Conservation (phyloP, 2,888 invertebrate species). For the Venusia cambrica region DNA sequence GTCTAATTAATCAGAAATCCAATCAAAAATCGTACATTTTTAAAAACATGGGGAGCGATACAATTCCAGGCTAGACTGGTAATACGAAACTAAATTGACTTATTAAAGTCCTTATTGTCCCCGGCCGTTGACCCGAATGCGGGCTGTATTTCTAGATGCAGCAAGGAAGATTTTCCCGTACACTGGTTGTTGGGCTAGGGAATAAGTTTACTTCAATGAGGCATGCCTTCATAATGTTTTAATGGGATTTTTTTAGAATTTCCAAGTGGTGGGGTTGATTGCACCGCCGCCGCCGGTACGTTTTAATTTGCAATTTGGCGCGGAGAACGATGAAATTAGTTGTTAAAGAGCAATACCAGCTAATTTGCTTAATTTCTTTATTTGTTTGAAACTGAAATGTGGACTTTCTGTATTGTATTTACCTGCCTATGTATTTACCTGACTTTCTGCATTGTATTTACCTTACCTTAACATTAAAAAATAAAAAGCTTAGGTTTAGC, state of each 20-base stretch:
- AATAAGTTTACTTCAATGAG: conserved; percentile 19
- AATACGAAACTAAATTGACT: conserved; percentile 49
- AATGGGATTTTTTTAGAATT: conserved; percentile 41
- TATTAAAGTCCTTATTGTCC: conserved; percentile 38
- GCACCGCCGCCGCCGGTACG: conserved; percentile 30
- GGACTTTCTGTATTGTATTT: conserved; percentile 1
- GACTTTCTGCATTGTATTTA: too few relatives aligned
- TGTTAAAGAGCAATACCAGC: conserved; percentile 18
- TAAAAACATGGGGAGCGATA: conserved; percentile 44
- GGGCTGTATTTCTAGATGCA: background rate
- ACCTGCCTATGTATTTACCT: too few relatives aligned
- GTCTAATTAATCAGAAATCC: conserved; percentile 53
- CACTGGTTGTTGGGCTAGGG: background rate
- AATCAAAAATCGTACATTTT: conserved; percentile 57
- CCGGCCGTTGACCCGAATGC: conserved; percentile 2
- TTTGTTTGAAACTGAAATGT: conserved; percentile 11
- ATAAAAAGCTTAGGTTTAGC: too few relatives aligned
- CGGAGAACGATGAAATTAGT: conserved; percentile 24
- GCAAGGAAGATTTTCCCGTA: conserved; percentile 12
- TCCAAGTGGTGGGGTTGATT: conserved; percentile 34
- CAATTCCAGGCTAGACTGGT: conserved; percentile 34
- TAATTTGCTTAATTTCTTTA: conserved; percentile 17
- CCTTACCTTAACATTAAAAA: too few relatives aligned
- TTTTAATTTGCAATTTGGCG: conserved; percentile 29
- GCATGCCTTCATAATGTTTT: conserved; percentile 39